Conservation (phyloP, 2,888 invertebrate species). For the Drepanosiphum platanoidis region DNA sequence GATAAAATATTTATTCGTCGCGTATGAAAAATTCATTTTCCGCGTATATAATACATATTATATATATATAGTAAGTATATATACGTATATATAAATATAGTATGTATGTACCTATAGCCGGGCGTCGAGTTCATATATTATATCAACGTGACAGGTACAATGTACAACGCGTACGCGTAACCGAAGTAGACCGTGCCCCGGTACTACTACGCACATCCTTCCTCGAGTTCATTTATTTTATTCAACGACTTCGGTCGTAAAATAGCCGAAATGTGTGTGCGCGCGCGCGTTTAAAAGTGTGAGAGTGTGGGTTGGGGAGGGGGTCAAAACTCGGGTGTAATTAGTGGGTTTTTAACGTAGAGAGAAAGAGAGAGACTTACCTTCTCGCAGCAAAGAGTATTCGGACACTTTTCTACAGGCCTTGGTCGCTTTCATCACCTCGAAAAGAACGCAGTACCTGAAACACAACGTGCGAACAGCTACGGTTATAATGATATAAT, state of each 20-base stretch:
- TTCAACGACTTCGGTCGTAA: slow-evolving; percentile 66
- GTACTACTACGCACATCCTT: not conserved
- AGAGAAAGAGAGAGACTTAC: no score
- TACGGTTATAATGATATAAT: not conserved
- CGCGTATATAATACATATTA: no score
- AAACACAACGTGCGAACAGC: slow-evolving; percentile 33
- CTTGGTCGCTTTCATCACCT: slow-evolving; percentile 83
- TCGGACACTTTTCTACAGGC: slow-evolving; percentile 81
- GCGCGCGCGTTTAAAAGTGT: not conserved
- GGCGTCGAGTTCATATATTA: slow-evolving; percentile 36
- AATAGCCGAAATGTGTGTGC: not conserved
- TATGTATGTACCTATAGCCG: no score
- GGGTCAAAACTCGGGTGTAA: slow-evolving; percentile 9
- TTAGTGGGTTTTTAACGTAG: slow-evolving; percentile 29
- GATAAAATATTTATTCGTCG: slow-evolving; percentile 16
- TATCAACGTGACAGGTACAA: slow-evolving; percentile 2
- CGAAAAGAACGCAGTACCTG: slow-evolving; percentile 89
- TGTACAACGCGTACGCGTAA: not conserved
- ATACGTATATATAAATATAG: no score
- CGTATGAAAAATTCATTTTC: slow-evolving; percentile 43
- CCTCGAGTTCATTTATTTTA: slow-evolving; percentile 38
- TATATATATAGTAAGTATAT: no score
- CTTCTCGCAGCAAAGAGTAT: slow-evolving; percentile 79
- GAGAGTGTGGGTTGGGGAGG: not conserved
- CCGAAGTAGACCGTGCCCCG: not conserved